Evolutionary conservation across 2,113 vertebrate species (phyloP), one percentile per base, ranked within the genome.

Genomic region (Pithys albifrons): DNA sequence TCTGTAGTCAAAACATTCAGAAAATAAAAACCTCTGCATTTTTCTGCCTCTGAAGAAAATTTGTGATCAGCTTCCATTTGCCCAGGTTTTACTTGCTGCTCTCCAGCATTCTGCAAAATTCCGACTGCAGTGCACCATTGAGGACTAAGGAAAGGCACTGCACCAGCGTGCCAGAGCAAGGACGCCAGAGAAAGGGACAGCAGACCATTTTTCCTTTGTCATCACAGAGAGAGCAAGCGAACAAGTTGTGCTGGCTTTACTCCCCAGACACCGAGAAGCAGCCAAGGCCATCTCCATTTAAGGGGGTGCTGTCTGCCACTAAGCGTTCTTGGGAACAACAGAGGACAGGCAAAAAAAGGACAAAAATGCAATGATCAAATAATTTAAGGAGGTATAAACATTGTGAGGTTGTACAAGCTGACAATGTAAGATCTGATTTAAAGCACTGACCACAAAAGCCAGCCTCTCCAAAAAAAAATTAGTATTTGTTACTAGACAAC

Each of bases 91-190:
- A 62, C 3, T 2, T 10, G 7, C 12, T 66, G n/a, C 35, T 52
- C 29, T 28, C 14, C 1, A 45, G 39, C 29, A n/a, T 45, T 57
- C 58, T 64, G 39, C 27, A 77, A 71, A 85, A 25, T 19, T 14
- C 52, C 19, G 51, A 35, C 29, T 67, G 43, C 52, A 75, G 57
- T 17, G 19, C 15, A 57, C 12, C 27, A 70, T 14, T 8, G 11
- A 37, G 15, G 6, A 4, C 16, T 15, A 15, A 5, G 46, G 24
- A 67, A 62, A 72, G 35, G 61, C 31, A 72, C 6, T 0, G 1
- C 51, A 48, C 6, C 11, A 15, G 48, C 0, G 0, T 29, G 70
- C 39, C 0, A 0, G 18, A 85, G 74, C 27, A 39, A 54, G 55
- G 0, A 9, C 54, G n/a, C 12, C 3, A 1, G 41, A 70, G 51